A percentile compares a stretch with the other conserved stretches of the same genome.
Conservation (phyloP, 2,113 vertebrate species). For the Micromys minutus region DNA sequence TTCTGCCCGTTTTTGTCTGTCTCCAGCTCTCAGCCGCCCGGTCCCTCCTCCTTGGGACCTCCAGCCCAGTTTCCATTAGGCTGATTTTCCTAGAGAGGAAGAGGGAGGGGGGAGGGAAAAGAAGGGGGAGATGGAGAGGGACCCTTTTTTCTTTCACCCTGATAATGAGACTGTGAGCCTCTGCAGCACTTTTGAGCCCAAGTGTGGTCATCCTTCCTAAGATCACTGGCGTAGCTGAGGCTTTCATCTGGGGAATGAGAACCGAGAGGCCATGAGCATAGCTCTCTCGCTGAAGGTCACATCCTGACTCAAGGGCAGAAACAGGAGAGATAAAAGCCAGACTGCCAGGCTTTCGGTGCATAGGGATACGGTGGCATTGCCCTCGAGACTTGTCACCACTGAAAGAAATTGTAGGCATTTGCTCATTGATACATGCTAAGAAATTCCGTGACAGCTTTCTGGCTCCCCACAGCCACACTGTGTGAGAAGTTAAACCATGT, state of each 20-base stretch:
- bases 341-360: neutral
- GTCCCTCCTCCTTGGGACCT: neutral
- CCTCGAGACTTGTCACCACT: neutral
- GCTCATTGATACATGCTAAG: neutral
- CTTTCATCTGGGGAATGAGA: slow-evolving; percentile 48
- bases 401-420: neutral
- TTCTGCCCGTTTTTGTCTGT: neutral
- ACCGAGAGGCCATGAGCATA: neutral
- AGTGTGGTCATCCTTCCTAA: neutral
- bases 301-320: slow-evolving; percentile 14
- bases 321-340: neutral
- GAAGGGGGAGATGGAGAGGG: neutral
- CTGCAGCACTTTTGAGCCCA: neutral
- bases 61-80: neutral
- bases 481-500: neutral
- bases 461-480: neutral
- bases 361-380: neutral
- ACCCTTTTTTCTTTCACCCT: neutral
- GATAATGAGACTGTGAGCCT: neutral
- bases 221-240: neutral
- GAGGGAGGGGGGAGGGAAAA: neutral
- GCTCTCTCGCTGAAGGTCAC: slow-evolving; percentile 25
- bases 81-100: neutral
- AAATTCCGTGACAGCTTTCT: neutral
- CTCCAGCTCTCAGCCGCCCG: too few species aligned